Evolutionary conservation across 2,797 vertebrate species (phyloP).

Genomic region (Sebastes nivosus): DNA sequence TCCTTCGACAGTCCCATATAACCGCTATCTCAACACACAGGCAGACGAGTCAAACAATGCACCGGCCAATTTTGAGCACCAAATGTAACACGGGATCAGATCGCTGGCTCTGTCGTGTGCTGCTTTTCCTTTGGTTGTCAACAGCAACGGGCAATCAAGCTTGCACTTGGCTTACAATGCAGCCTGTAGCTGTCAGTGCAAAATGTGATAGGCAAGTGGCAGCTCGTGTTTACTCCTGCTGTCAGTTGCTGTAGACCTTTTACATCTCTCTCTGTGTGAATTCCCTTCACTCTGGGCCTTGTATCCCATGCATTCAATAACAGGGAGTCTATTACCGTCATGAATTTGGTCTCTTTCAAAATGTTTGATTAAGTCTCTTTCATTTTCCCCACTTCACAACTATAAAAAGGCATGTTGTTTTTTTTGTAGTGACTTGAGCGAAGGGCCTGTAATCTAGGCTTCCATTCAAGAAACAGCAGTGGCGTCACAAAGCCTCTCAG

Average conservation of each 20-base stretch:
- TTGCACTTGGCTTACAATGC: constrained; percentile 58
- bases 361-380: constrained; percentile 9
- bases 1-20: constrained; percentile 81
- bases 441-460: constrained; percentile 41
- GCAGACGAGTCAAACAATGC: constrained; percentile 14
- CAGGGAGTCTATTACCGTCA: not conserved
- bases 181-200: constrained; percentile 59
- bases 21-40: not conserved
- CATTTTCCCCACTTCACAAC: constrained; percentile 23
- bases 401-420: not conserved
- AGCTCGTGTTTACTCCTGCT: constrained; percentile 53
- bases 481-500: constrained; percentile 60
- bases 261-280: constrained; percentile 15
- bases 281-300: not conserved
- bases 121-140: constrained; percentile 70
- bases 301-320: not conserved
- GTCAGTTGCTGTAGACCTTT: constrained; percentile 29
- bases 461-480: constrained; percentile 56
- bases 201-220: constrained; percentile 58
- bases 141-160: constrained; percentile 69
- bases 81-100: constrained; percentile 47
- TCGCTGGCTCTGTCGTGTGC: constrained; percentile 42
- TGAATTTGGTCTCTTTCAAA: constrained; percentile 20
- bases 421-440: constrained; percentile 37
- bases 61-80: constrained; percentile 6